phyloP scores from a whole-genome alignment of 2,888 invertebrate genomes.

The Hemistola chrysoprasaria region DNA sequence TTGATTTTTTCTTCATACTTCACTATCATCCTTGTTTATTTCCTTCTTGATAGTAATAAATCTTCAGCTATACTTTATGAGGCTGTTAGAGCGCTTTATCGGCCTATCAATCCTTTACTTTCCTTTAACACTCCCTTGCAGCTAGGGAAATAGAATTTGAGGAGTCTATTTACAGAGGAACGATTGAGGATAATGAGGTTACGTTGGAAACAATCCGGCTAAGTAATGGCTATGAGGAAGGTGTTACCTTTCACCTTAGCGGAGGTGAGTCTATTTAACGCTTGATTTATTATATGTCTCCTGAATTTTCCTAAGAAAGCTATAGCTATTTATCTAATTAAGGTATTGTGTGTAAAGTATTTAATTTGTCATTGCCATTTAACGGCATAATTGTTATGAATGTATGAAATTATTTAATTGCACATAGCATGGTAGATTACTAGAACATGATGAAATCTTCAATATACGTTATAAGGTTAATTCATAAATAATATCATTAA shows the following conservation, averaged over 20 bases:
- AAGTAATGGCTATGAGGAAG: slow-evolving; percentile 43
- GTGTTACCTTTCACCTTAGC: slow-evolving; percentile 42
- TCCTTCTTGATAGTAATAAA: slow-evolving; percentile 17
- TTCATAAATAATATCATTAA: no score
- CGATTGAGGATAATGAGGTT: slow-evolving; percentile 42
- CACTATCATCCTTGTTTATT: slow-evolving; percentile 12
- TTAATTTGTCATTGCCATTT: no score
- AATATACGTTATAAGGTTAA: no score
- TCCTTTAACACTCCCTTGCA: slow-evolving; percentile 38
- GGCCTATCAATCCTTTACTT: slow-evolving; percentile 22
- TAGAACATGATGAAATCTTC: no score
- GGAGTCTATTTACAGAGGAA: slow-evolving; percentile 49
- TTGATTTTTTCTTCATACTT: slow-evolving; percentile 8
- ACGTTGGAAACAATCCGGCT: slow-evolving; percentile 43
- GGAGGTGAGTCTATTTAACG: slow-evolving; percentile 49
- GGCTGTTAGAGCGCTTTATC: slow-evolving; percentile 19
- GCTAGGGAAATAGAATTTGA: slow-evolving; percentile 56
- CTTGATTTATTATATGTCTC: no score
- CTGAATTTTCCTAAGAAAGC: no score
- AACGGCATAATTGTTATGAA: no score
- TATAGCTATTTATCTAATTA: no score
- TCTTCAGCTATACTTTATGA: slow-evolving; percentile 20
- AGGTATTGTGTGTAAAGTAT: no score
- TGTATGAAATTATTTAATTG: no score
- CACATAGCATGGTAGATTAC: no score